Evolutionary conservation across 1,140 invertebrate species (phyloP).

Genomic region (Coptotermes formosanus): DNA sequence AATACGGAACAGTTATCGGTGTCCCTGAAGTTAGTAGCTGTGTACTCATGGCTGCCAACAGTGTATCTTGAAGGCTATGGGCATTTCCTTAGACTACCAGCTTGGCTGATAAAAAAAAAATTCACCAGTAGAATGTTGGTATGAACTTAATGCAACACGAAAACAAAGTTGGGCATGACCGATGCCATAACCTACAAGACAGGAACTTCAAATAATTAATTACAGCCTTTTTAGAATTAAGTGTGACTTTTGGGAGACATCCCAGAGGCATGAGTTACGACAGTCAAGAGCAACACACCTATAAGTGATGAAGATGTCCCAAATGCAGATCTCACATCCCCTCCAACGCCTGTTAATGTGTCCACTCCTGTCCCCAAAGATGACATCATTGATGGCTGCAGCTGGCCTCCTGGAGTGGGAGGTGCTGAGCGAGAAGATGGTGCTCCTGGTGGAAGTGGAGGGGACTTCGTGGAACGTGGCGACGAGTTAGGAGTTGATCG

Average conservation of each 20-base stretch:
- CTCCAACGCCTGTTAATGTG: constrained; percentile 53
- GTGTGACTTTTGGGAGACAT: neutral
- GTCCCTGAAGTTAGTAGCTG: no score
- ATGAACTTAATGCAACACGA: no score
- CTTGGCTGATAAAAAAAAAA: no score
- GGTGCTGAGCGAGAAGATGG: constrained; percentile 64
- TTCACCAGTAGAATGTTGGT: no score
- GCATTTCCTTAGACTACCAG: no score
- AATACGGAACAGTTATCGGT: no score
- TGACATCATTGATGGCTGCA: constrained; percentile 51
- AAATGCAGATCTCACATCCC: constrained; percentile 55
- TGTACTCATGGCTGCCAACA: no score
- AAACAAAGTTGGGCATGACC: no score
- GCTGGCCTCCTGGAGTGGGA: constrained; percentile 62
- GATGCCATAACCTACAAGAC: no score
- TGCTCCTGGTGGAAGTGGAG: constrained; percentile 61
- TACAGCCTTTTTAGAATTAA: no score
- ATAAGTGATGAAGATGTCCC: constrained; percentile 38
- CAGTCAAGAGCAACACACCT: neutral
- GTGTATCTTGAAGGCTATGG: no score
- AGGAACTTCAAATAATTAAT: no score
- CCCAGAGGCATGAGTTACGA: neutral
- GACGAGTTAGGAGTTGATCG: constrained; percentile 89
- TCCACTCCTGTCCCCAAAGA: constrained; percentile 50
- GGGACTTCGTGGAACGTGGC: constrained; percentile 84